Conservation (phyloP, 2,113 vertebrate genomes). For the Actenoides hombroni region DNA sequence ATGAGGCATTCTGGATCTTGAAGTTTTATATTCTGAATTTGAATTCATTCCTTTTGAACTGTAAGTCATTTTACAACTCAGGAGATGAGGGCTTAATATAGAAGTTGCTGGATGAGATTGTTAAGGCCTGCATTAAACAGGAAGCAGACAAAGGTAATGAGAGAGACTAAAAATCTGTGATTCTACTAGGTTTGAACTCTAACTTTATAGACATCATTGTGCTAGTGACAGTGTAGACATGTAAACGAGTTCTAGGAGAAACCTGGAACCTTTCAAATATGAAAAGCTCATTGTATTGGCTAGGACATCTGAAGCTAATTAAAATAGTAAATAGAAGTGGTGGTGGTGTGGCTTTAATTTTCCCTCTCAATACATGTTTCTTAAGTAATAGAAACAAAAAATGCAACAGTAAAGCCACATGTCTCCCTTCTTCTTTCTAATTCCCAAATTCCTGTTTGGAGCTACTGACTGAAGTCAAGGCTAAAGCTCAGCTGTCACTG, state of each 20-base stretch:
- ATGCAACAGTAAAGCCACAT: not conserved
- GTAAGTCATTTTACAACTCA: not conserved
- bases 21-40: not conserved
- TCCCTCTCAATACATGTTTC: not conserved
- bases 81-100: not conserved
- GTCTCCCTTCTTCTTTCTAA: not conserved
- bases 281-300: not conserved
- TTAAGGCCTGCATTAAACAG: not conserved
- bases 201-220: not conserved
- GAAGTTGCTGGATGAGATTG: not conserved
- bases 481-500: not conserved
- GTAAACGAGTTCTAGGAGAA: not conserved
- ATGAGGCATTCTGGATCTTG: not conserved
- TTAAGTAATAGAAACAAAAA: slow-evolving; percentile 23
- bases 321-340: slow-evolving; percentile 14
- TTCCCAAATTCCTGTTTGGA: not conserved
- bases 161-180: not conserved
- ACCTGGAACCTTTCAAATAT: not conserved
- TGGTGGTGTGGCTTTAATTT: not conserved
- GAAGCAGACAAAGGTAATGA: not conserved
- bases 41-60: not conserved
- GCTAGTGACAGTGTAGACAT: not conserved
- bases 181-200: not conserved
- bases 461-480: not conserved
- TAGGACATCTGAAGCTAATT: not conserved